Base-by-base conservation (phyloP, 2,888 invertebrate species). In the Acleris emargana region DNA sequence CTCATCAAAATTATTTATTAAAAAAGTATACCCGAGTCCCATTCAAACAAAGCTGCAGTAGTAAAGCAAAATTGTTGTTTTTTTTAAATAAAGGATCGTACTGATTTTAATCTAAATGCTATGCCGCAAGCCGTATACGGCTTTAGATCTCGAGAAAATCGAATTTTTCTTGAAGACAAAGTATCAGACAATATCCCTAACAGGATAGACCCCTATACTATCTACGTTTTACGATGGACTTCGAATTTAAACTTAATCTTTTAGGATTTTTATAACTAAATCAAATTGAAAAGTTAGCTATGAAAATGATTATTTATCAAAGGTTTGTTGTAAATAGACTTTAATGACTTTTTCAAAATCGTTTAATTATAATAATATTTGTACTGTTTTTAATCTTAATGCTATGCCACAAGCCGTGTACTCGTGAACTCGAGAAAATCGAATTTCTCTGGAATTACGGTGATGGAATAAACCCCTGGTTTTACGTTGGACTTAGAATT, bases 401-500 rank as follows among this genome's bases (percentile, higher is more conserved):
- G 38, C 38, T 5, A 38, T 13, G 13, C 22, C 22, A 1, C 11
- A 50, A 16, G 2, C 25, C 16, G 22, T 17, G 6, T 28, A 52
- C n/a, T 16, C 28, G 9, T 28, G 2, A 25, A 28, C 22, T 28
- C 7, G 28, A 28, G 28, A 1, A 28, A 52, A 52, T 28, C 17
- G 17, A 32, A 32, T 32, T 28, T 18, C 32, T 5, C 17, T 53
- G 18, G 17, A 32, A 47, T 47, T n/a, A n/a, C 47, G 7, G 47
- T 18, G 17, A 47, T 0, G 17, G 52, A 32, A 32, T 32, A 53
- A 17, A 11, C 17, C 32, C 32, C 52, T 3, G 32, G 28, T 28
- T 53, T 53, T 32, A 32, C 28, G 52, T 53, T 17, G 32, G 52
- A 32, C 17, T 32, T 28, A 52, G 17, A n/a, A 25, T n/a, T 52